These are phyloP conservation scores for Callosobruchus maculatus DNA, from an alignment of 2,888 invertebrate genomes.

Conservation along the genomic window DNA sequence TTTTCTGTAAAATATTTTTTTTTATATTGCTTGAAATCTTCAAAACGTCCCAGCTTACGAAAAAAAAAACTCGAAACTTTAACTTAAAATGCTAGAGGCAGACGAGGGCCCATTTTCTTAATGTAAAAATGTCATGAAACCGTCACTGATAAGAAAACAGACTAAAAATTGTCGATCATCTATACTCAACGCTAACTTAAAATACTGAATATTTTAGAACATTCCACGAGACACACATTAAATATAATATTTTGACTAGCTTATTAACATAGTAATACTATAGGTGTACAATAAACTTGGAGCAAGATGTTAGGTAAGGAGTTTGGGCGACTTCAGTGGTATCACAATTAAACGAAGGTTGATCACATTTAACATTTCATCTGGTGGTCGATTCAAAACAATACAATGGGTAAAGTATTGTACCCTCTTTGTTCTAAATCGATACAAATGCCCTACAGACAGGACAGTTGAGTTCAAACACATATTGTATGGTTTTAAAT, in stretches of 20 bases:
- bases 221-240: slow-evolving; percentile 5
- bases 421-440: no score
- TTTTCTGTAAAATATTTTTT: no score
- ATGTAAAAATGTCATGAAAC: no score
- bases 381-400: slow-evolving; percentile 2
- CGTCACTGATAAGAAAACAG: neutral
- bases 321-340: slow-evolving; percentile 1
- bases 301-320: slow-evolving; percentile 41
- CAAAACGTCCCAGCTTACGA: no score
- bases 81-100: no score
- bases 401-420: neutral
- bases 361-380: neutral
- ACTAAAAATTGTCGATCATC: neutral
- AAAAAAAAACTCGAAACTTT: no score
- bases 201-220: slow-evolving; percentile 8
- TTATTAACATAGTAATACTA: slow-evolving; percentile 44
- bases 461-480: no score
- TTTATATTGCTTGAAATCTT: no score
- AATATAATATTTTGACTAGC: slow-evolving; percentile 33
- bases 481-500: no score
- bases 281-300: slow-evolving; percentile 38
- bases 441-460: no score
- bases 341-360: neutral
- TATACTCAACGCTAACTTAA: neutral
- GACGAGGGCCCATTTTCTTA: no score